Percentiles rank a stretch among this genome's conserved stretches.
phyloP scores from a whole-genome alignment of 2,888 invertebrate species.

The Calameuta idolon region DNA sequence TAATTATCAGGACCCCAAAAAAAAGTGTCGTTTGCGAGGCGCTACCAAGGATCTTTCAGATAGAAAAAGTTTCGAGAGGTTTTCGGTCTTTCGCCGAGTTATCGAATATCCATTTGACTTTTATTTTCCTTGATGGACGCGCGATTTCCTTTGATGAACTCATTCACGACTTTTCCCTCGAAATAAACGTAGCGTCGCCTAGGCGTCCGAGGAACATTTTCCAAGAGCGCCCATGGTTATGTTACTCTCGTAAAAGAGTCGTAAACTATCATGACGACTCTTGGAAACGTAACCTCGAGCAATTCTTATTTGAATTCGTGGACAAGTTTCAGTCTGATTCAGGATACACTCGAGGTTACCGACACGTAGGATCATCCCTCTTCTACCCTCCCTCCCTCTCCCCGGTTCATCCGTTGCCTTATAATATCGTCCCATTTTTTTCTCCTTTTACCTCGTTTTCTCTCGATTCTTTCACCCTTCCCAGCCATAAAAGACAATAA shows the following conservation, averaged over 20 bases:
- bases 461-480: neutral
- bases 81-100: conserved; percentile 15
- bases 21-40: conserved; percentile 34
- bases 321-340: neutral
- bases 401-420: neutral
- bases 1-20: neutral
- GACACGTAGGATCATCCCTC: neutral
- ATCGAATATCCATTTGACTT: conserved; percentile 5
- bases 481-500: conserved; percentile 8
- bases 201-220: conserved; percentile 3
- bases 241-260: conserved; percentile 29
- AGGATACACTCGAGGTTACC: neutral
- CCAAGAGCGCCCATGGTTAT: conserved; percentile 20
- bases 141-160: neutral
- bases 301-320: neutral
- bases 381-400: neutral
- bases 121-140: neutral
- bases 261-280: conserved; percentile 25
- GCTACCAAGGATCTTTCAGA: neutral
- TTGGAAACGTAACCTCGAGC: neutral
- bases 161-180: neutral
- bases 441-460: neutral
- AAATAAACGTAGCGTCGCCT: conserved; percentile 25
- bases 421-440: neutral
- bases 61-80: neutral